phyloP scores from a whole-genome alignment of 2,888 invertebrate species.

The Folsomia manolachei region DNA sequence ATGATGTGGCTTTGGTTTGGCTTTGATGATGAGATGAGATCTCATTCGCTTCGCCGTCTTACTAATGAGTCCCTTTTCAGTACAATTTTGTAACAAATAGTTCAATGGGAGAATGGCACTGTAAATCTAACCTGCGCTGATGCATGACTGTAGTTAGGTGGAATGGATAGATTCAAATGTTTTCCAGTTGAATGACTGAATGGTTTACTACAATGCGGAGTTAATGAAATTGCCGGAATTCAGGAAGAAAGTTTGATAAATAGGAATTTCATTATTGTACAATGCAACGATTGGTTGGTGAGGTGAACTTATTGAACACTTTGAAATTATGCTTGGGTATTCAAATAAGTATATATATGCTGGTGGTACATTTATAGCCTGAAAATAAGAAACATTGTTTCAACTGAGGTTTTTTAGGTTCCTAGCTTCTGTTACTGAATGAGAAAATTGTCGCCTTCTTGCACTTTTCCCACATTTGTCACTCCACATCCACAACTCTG shows the following conservation, averaged over 20 bases:
- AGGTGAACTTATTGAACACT: too few relatives aligned
- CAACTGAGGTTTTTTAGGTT: too few relatives aligned
- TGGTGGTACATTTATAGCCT: too few relatives aligned
- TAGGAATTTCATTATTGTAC: too few relatives aligned
- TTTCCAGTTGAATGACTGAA: neutral
- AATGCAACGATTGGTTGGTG: too few relatives aligned
- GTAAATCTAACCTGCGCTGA: too few relatives aligned
- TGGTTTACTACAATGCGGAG: neutral
- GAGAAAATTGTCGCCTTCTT: too few relatives aligned
- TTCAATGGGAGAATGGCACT: too few relatives aligned
- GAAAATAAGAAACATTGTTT: too few relatives aligned
- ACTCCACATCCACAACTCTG: neutral
- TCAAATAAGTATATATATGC: too few relatives aligned
- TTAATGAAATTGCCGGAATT: neutral
- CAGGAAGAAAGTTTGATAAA: neutral
- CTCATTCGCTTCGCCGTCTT: conserved; percentile 1
- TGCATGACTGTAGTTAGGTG: neutral
- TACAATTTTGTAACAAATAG: neutral
- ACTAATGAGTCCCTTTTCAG: conserved; percentile 2
- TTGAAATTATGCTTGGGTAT: too few relatives aligned
- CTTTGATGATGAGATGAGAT: conserved; percentile 10
- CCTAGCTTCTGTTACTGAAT: too few relatives aligned
- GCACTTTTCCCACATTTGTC: neutral
- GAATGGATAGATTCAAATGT: neutral
- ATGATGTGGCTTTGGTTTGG: conserved; percentile 19